A percentile compares a stretch with the other conserved stretches of the same genome.
Evolutionary conservation across 2,113 vertebrate genomes (phyloP).

Genomic region (Neodon shergylaensis): DNA sequence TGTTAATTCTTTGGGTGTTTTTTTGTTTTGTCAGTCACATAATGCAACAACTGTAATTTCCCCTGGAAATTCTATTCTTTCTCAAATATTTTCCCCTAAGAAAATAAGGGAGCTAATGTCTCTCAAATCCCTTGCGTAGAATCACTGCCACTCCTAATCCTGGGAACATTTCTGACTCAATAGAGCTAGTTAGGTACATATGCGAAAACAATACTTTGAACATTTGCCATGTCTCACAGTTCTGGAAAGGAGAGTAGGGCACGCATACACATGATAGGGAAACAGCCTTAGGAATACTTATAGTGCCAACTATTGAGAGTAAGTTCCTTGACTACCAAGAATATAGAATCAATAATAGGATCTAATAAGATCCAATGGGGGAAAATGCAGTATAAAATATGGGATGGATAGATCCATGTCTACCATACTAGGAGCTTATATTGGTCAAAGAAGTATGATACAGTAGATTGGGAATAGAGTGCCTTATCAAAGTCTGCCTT

Average conservation of each 20-base stretch:
- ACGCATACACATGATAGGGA: too few relatives aligned
- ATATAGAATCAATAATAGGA: neutral
- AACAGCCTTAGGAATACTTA: too few relatives aligned
- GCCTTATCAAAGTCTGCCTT: too few relatives aligned
- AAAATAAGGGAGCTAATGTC: neutral
- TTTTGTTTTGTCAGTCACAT: neutral
- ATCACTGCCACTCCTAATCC: neutral
- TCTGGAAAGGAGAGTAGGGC: too few relatives aligned
- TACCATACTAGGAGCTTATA: too few relatives aligned
- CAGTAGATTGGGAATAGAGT: neutral
- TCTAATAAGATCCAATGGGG: neutral
- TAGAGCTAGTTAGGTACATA: neutral
- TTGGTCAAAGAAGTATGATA: neutral
- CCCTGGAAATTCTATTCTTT: neutral
- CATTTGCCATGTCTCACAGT: too few relatives aligned
- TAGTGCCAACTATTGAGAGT: too few relatives aligned
- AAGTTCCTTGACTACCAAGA: neutral
- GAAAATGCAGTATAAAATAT: neutral
- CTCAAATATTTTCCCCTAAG: neutral
- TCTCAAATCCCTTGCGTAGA: neutral
- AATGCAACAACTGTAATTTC: neutral
- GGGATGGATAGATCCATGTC: neutral
- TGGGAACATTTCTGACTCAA: neutral
- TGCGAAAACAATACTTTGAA: too few relatives aligned
- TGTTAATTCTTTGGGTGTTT: neutral